phyloP scores from a whole-genome alignment of 1,140 invertebrate species.

The Chionoecetes opilio region DNA sequence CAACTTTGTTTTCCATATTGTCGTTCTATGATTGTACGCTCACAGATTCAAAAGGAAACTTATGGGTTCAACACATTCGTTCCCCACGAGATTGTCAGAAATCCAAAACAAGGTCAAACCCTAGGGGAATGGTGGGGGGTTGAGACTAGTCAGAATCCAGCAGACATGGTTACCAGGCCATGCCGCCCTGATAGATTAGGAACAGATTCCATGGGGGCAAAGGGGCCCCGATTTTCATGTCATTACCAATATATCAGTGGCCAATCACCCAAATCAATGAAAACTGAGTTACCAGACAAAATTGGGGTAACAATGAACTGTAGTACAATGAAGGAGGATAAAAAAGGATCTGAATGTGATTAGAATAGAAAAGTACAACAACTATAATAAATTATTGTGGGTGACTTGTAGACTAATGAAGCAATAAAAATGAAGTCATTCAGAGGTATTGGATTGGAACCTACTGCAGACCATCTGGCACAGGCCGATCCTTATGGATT shows the following conservation, averaged over 20 bases:
- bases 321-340: too few relatives aligned
- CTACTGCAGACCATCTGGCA: too few relatives aligned
- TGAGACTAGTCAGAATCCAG: neutral
- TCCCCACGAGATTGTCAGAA: slow-evolving; percentile 7
- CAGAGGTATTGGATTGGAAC: too few relatives aligned
- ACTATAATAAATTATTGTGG: too few relatives aligned
- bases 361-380: too few relatives aligned
- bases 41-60: slow-evolving; percentile 38
- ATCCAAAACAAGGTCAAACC: neutral
- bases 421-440: too few relatives aligned
- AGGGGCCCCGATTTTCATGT: slow-evolving; percentile 35
- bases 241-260: neutral
- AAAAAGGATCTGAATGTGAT: too few relatives aligned
- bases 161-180: neutral
- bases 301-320: too few relatives aligned
- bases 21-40: neutral
- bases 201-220: slow-evolving; percentile 22
- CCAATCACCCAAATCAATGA: slow-evolving; percentile 34
- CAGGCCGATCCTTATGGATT: too few relatives aligned
- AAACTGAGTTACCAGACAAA: neutral
- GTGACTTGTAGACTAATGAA: too few relatives aligned
- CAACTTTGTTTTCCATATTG: neutral
- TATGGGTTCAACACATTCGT: slow-evolving; percentile 39
- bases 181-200: neutral
- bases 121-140: slow-evolving; percentile 49